phyloP scores from a whole-genome alignment of 2,113 vertebrate genomes.

The Suncus etruscus region DNA sequence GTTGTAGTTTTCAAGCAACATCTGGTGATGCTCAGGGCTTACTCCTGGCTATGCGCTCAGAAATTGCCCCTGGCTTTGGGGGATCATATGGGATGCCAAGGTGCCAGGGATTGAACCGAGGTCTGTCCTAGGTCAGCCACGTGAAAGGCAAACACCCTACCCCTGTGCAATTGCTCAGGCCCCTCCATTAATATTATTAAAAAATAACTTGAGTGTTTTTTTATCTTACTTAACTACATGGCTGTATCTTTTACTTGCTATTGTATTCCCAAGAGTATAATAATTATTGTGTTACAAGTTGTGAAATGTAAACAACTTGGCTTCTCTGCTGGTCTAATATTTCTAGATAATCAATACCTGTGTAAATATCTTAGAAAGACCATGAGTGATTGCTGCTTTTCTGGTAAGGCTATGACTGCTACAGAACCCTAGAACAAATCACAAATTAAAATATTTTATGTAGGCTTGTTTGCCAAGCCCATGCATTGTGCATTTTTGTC shows the following conservation, averaged over 20 bases:
- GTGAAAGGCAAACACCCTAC: no score
- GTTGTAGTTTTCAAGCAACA: no score
- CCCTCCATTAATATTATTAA: no score
- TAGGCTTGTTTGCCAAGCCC: background rate
- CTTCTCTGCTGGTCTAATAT: background rate
- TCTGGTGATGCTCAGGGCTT: no score
- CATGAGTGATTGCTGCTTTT: background rate
- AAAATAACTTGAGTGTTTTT: slow-evolving; percentile 8
- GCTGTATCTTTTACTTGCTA: background rate
- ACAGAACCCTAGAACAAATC: background rate
- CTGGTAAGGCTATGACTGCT: background rate
- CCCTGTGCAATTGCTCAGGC: no score
- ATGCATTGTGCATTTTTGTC: no score
- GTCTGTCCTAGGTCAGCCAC: no score
- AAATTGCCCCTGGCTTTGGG: no score
- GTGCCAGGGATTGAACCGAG: no score
- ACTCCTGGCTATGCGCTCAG: no score
- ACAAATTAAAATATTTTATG: background rate
- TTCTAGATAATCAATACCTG: background rate
- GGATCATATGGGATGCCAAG: no score
- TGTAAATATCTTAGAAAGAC: slow-evolving; percentile 2
- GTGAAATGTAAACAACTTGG: background rate
- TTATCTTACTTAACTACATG: background rate
- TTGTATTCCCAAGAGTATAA: background rate
- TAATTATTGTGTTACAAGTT: slow-evolving; percentile 2